A percentile compares a stretch with the other conserved stretches of the same genome.
These are phyloP conservation scores for Danaus plexippus DNA, from an alignment of 1,140 invertebrate species.

Conservation along the genomic window DNA sequence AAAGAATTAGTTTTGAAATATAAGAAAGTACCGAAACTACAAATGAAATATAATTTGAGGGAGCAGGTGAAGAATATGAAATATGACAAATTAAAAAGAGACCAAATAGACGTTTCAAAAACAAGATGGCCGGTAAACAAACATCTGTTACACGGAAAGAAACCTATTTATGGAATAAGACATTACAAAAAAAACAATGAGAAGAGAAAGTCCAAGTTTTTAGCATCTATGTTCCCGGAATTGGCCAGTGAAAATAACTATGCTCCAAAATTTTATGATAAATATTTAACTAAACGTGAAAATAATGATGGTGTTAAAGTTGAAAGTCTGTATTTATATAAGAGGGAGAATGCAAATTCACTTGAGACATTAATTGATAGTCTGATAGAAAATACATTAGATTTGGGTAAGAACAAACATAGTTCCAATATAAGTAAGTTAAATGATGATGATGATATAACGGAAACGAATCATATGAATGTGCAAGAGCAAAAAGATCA, in stretches of 20 bases:
- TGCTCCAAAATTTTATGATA: constrained; percentile 38
- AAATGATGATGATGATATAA: not conserved
- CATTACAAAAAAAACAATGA: constrained; percentile 18
- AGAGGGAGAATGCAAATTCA: constrained; percentile 22
- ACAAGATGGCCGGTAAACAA: constrained; percentile 48
- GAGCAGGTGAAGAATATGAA: constrained; percentile 51
- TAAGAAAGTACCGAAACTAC: constrained; percentile 44
- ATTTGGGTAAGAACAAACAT: constrained; percentile 13
- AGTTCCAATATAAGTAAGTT: constrained; percentile 6
- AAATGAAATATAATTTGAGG: constrained; percentile 50
- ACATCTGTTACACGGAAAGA: constrained; percentile 21
- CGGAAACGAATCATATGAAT: constrained; percentile 5
- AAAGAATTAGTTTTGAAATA: constrained; percentile 46
- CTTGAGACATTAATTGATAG: constrained; percentile 43
- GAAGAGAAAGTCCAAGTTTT: constrained; percentile 16
- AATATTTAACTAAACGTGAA: constrained; percentile 31
- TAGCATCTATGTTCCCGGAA: constrained; percentile 23
- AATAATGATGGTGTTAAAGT: constrained; percentile 23
- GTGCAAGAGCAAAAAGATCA: too few relatives aligned
- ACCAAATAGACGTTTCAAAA: constrained; percentile 37
- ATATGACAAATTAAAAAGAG: constrained; percentile 31
- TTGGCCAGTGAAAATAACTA: constrained; percentile 18
- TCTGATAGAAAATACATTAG: constrained; percentile 36
- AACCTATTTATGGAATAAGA: constrained; percentile 15
- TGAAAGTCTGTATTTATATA: constrained; percentile 23